Base-by-base conservation (phyloP, 2,113 vertebrate species). In the Murina feae region DNA sequence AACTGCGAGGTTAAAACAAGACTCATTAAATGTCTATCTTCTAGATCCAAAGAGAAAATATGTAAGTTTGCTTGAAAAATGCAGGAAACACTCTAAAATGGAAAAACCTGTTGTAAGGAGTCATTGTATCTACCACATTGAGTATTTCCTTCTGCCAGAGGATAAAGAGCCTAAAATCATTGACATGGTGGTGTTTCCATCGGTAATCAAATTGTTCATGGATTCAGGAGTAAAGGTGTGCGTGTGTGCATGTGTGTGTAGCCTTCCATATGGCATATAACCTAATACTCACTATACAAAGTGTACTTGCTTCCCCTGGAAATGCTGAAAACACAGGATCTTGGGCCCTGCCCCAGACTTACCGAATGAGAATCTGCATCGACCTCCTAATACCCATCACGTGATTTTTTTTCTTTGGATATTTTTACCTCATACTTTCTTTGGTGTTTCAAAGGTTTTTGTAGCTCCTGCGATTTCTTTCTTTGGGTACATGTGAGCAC, bases 141-240 rank as follows among this genome's bases (percentile, higher is more conserved):
- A 99, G 55, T 98, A 98, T 89, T 98, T 97, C 85, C 94, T 99
- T 66, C 96, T 99, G 35, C 99, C 99, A 1, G 98, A 98, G 51
- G 98, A 98, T 2, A 55, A 60, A 1, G 85, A 98, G 60, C 98
- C 98, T 5, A 97, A 95, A 42, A 98, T 95, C 94, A 91, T 98
- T 28, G 99, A 99, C 82, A 14, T 99, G 6, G 87, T 98, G 20
- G 6, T 98, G 47, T 98, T 98, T 96, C 98, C 98, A 6, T 4
- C 71, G 0, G 89, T 96, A 32, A 98, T 98, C 92, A 99, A 98
- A 92, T 84, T 99, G 18, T 98, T 98, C 97, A 97, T 97, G 96
- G 98, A 98, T 7, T 97, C 98, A 1, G 96, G 98, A 65, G 91
- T 98, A 5, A 98, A 98, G 99, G 99, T 99, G 97, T 96, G 96